phyloP scores from a whole-genome alignment of 2,888 invertebrate genomes.

The Antitype chi region DNA sequence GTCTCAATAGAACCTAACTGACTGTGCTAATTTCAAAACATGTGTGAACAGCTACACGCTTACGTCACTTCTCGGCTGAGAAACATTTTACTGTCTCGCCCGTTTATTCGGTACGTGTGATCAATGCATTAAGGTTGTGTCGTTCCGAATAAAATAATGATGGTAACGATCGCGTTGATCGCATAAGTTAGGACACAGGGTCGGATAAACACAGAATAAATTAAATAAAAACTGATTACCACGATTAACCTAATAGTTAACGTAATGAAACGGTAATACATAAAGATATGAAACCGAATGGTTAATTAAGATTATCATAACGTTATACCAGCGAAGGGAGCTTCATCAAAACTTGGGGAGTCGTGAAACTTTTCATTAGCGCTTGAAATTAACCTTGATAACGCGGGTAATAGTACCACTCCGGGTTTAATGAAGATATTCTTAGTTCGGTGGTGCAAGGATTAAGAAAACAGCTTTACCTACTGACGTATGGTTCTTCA shows the following conservation, averaged over 20 bases:
- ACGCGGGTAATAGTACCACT: conserved; percentile 48
- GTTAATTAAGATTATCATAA: conserved; percentile 51
- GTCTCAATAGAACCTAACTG: no score
- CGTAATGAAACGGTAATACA: conserved; percentile 4
- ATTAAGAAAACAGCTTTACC: neutral
- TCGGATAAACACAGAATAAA: neutral
- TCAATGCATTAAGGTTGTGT: no score
- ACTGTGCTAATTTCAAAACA: no score
- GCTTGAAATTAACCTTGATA: conserved; percentile 65
- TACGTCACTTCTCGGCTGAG: no score
- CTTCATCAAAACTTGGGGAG: conserved; percentile 59
- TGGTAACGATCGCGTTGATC: no score
- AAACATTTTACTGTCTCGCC: no score
- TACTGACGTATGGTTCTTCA: neutral
- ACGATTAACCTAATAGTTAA: neutral
- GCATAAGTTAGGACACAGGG: no score
- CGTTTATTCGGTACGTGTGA: no score
- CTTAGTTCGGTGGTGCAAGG: conserved; percentile 35
- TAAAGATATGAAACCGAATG: conserved; percentile 26
- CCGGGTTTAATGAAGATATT: conserved; percentile 66
- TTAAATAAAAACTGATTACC: neutral
- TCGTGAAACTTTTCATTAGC: conserved; percentile 67
- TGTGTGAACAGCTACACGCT: no score
- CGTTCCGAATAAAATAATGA: no score
- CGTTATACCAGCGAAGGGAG: conserved; percentile 21